Conservation (phyloP, 2,888 invertebrate genomes). For the Lamellibrachia columna region DNA sequence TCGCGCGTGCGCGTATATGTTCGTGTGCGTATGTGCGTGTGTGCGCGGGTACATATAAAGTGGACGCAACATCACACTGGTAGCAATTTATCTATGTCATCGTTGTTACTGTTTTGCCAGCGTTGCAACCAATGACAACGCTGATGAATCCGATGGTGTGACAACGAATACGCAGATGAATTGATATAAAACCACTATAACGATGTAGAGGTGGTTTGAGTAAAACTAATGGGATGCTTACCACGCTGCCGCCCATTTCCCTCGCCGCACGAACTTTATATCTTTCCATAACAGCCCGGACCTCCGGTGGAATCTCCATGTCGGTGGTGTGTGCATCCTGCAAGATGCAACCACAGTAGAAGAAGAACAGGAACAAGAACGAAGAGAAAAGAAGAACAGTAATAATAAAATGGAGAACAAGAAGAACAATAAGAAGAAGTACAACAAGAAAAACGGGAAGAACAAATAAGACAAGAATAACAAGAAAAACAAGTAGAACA, state of each 20-base stretch:
- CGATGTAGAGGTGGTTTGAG: too few relatives aligned
- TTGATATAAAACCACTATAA: background rate
- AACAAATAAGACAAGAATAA: background rate
- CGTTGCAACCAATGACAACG: background rate
- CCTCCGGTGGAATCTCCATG: background rate
- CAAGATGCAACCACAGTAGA: background rate
- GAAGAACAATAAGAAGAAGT: background rate
- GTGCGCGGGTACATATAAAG: background rate
- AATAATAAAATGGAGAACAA: background rate
- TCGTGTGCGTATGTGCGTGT: too few relatives aligned
- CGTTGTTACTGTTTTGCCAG: background rate
- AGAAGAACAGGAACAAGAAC: background rate
- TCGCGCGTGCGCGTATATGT: too few relatives aligned
- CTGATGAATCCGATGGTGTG: background rate
- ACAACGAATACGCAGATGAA: background rate
- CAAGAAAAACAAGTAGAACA: background rate
- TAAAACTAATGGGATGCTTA: background rate
- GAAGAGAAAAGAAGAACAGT: background rate
- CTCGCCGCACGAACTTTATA: background rate
- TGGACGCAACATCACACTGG: background rate
- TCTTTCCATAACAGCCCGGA: background rate
- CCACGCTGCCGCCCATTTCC: background rate
- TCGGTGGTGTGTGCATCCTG: background rate
- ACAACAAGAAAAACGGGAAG: too few relatives aligned
- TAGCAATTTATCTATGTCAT: background rate